Conservation (phyloP, 1,140 invertebrate species). For the Holotrichia oblita region DNA sequence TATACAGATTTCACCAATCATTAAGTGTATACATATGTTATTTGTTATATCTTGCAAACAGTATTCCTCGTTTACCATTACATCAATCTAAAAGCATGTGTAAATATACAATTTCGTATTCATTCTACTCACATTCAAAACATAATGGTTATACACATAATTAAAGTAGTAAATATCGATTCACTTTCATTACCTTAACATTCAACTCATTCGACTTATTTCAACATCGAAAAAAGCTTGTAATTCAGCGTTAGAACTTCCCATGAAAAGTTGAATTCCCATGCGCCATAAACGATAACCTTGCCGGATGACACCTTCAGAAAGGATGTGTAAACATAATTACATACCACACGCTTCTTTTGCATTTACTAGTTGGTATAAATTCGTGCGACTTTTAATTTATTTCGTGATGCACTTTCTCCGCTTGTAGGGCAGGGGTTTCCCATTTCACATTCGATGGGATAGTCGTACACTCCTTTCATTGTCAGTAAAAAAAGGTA, state of each 20-base stretch:
- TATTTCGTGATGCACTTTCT: background rate
- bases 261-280: conserved; percentile 3
- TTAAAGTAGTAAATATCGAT: background rate
- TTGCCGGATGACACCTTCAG: conserved; percentile 10
- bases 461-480: background rate
- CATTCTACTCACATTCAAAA: background rate
- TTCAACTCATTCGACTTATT: background rate
- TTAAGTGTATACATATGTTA: too few species aligned
- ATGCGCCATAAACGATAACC: background rate
- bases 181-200: background rate
- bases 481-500: background rate
- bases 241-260: background rate
- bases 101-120: background rate
- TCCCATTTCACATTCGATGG: background rate
- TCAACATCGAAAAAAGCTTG: background rate
- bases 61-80: too few species aligned
- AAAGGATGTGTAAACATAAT: background rate
- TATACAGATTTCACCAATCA: too few species aligned
- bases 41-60: too few species aligned
- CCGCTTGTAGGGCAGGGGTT: background rate
- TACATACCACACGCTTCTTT: background rate
- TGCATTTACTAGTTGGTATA: background rate
- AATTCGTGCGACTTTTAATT: background rate
- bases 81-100: too few species aligned
- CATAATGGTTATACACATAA: background rate